A percentile compares a stretch with the other conserved stretches of the same genome.
These are phyloP conservation scores for Dryocosmus kuriphilus DNA, from an alignment of 2,888 invertebrate genomes.

Conservation along the genomic window DNA sequence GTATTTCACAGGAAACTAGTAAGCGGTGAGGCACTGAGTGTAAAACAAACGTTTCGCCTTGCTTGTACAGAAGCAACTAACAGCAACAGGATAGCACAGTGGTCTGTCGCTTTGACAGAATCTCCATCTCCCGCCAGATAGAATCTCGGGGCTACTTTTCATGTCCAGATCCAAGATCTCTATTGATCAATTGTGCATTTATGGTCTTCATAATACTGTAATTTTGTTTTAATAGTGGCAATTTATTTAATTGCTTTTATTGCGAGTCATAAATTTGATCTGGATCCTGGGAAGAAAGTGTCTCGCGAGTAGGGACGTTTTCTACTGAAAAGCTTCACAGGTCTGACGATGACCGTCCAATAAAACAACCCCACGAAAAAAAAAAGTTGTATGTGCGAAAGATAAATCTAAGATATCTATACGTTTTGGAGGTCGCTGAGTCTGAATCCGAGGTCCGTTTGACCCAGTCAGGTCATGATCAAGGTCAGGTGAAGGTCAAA, in stretches of 20 bases:
- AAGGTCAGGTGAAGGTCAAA: too few species aligned
- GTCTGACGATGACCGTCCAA: too few species aligned
- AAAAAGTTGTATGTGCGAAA: too few species aligned
- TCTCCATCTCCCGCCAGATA: conserved; percentile 24
- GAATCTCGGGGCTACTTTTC: conserved; percentile 1
- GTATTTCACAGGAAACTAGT: conserved; percentile 21
- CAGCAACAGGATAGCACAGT: conserved; percentile 11
- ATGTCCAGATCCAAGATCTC: not conserved
- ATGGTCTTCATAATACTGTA: not conserved
- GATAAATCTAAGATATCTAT: too few species aligned
- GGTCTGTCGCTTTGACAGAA: conserved; percentile 18
- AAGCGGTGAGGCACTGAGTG: not conserved
- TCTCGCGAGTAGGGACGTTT: not conserved
- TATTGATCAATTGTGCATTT: not conserved
- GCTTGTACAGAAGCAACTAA: conserved; percentile 32
- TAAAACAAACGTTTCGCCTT: conserved; percentile 32
- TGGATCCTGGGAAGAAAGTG: not conserved
- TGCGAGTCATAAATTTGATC: not conserved
- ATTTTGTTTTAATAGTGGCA: not conserved
- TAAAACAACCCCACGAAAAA: too few species aligned
- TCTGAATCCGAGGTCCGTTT: too few species aligned
- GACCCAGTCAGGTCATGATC: too few species aligned
- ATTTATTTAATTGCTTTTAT: not conserved
- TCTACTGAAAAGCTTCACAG: not conserved
- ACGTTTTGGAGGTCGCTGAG: too few species aligned